These are phyloP conservation scores for Uria aalge DNA, from an alignment of 2,113 vertebrate genomes.

Conservation along the genomic window DNA sequence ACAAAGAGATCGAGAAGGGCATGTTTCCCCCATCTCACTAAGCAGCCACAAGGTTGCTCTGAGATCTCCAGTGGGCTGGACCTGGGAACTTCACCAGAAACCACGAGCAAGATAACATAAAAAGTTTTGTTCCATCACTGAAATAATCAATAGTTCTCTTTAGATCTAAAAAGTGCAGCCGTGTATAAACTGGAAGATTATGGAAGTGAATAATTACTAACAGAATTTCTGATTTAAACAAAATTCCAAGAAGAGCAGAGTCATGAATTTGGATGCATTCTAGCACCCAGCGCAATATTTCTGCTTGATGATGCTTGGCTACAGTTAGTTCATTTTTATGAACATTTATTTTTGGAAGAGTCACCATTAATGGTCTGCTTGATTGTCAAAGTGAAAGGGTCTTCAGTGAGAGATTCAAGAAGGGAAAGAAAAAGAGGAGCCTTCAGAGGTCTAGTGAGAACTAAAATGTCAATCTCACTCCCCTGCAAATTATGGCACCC, in stretches of 20 bases:
- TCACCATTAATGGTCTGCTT: not conserved
- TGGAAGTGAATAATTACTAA: not conserved
- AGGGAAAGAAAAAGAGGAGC: not conserved
- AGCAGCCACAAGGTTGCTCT: not conserved
- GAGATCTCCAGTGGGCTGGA: not conserved
- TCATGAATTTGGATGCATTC: not conserved
- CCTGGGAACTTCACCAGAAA: not conserved
- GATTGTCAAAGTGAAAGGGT: not conserved
- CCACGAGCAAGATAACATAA: not conserved
- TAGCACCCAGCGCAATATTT: not conserved
- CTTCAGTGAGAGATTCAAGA: not conserved
- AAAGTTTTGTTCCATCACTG: not conserved
- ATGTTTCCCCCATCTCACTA: not conserved
- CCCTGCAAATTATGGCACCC: not conserved
- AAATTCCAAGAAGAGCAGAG: not conserved
- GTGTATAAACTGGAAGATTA: not conserved
- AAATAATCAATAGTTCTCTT: constrained; percentile 9
- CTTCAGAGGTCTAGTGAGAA: not conserved
- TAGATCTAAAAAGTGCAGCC: not conserved
- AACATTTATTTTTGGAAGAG: constrained; percentile 1
- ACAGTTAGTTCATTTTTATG: not conserved
- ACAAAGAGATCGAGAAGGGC: not conserved
- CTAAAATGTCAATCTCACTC: not conserved
- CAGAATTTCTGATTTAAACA: not conserved
- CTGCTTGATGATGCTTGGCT: not conserved